phyloP scores from a whole-genome alignment of 1,140 invertebrate genomes.

The Ectropis grisescens region DNA sequence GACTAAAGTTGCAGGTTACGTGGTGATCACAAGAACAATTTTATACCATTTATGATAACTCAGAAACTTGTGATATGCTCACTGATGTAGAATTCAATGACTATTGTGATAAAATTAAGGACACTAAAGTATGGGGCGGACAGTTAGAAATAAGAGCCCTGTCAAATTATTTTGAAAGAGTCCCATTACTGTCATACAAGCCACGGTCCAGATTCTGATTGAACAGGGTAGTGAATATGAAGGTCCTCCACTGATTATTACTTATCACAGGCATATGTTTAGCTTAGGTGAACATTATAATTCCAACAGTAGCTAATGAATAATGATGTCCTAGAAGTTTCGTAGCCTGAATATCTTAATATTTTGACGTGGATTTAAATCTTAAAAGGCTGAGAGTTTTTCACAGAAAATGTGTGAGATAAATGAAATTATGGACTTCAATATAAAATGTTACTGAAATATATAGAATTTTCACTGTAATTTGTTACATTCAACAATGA shows the following conservation, averaged over 20 bases:
- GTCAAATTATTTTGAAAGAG: conserved; percentile 81
- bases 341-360: too few relatives aligned
- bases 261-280: conserved; percentile 93
- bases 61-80: conserved; percentile 80
- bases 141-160: conserved; percentile 92
- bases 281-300: conserved; percentile 97
- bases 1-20: conserved; percentile 79
- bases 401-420: too few relatives aligned
- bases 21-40: conserved; percentile 82
- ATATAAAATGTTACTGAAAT: too few relatives aligned
- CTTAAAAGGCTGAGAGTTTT: too few relatives aligned
- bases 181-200: conserved; percentile 92
- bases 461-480: too few relatives aligned
- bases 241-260: conserved; percentile 76
- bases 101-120: conserved; percentile 87
- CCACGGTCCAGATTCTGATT: conserved; percentile 81
- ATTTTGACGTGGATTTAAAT: too few relatives aligned
- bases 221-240: conserved; percentile 81
- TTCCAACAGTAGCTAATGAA: conserved; percentile 75
- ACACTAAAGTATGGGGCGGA: conserved; percentile 92
- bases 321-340: too few relatives aligned
- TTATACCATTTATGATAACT: conserved; percentile 88
- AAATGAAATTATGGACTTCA: too few relatives aligned
- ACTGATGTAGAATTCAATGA: conserved; percentile 83
- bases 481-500: too few relatives aligned